Percentiles rank a stretch among this genome's conserved stretches.
Conservation (phyloP, 2,888 invertebrate species). For the Neoascia interrupta region DNA sequence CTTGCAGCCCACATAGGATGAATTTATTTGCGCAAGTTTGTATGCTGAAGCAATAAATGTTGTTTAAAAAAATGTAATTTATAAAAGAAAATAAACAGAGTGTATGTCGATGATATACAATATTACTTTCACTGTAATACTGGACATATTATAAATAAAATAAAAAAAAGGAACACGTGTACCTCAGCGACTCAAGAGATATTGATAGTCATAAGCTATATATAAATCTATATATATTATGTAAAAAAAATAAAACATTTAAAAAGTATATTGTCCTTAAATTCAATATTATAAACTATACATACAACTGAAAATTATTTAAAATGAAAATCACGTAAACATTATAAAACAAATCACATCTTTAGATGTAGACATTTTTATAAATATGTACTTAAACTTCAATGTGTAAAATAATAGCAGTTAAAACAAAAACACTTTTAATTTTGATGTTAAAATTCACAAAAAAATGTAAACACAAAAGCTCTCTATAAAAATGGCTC, state of each 20-base stretch:
- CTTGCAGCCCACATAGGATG: slow-evolving; percentile 21
- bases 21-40: slow-evolving; percentile 34
- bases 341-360: slow-evolving; percentile 40
- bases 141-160: slow-evolving; percentile 55
- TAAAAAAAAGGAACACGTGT: slow-evolving; percentile 76
- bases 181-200: slow-evolving; percentile 76
- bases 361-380: slow-evolving; percentile 56
- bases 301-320: slow-evolving; percentile 10
- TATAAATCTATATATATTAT: slow-evolving; percentile 63
- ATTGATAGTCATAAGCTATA: slow-evolving; percentile 62
- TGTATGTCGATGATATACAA: background rate
- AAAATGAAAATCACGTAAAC: slow-evolving; percentile 9
- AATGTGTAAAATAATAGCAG: slow-evolving; percentile 38
- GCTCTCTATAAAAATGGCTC: slow-evolving; percentile 37
- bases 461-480: slow-evolving; percentile 6
- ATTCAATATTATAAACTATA: slow-evolving; percentile 35
- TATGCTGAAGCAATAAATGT: slow-evolving; percentile 68
- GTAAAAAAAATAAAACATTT: slow-evolving; percentile 54
- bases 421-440: slow-evolving; percentile 1
- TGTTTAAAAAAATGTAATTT: slow-evolving; percentile 44
- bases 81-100: slow-evolving; percentile 12
- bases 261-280: slow-evolving; percentile 50
- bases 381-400: slow-evolving; percentile 50
- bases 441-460: slow-evolving; percentile 38
- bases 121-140: slow-evolving; percentile 42